phyloP scores from a whole-genome alignment of 2,888 invertebrate genomes.

The Beris morrisii region DNA sequence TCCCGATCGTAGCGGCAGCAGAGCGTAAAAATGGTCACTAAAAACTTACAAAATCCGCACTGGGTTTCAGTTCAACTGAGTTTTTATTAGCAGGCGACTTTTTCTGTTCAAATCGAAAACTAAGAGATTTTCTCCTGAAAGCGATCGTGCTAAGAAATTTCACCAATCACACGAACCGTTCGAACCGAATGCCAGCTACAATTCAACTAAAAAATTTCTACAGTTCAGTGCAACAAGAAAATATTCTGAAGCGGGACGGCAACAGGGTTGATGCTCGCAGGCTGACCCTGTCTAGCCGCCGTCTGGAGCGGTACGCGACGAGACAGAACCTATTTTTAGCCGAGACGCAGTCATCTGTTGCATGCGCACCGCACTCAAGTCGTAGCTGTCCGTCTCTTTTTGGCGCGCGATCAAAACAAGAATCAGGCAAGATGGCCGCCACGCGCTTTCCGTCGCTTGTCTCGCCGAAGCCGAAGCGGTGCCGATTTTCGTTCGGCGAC shows the following conservation, averaged over 20 bases:
- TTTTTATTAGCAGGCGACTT: too few species aligned
- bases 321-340: conserved; percentile 16
- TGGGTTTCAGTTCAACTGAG: too few species aligned
- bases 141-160: too few species aligned
- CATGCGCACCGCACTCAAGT: conserved; percentile 15
- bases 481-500: not conserved
- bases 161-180: conserved; percentile 17
- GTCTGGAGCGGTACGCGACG: not conserved
- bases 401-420: not conserved
- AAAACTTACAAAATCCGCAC: too few species aligned
- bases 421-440: conserved; percentile 21
- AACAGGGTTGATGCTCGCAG: not conserved
- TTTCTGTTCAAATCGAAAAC: too few species aligned
- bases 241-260: conserved; percentile 23
- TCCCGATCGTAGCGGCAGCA: too few species aligned
- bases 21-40: too few species aligned
- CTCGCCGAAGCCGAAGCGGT: not conserved
- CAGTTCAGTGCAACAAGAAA: conserved; percentile 35
- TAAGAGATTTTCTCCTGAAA: too few species aligned
- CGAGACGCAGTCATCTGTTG: conserved; percentile 15
- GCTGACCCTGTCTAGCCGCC: not conserved
- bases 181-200: conserved; percentile 38
- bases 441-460: not conserved
- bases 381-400: not conserved
- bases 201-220: conserved; percentile 38